These are phyloP conservation scores for Noctua comes DNA, from an alignment of 2,888 invertebrate species.

Conservation along the genomic window DNA sequence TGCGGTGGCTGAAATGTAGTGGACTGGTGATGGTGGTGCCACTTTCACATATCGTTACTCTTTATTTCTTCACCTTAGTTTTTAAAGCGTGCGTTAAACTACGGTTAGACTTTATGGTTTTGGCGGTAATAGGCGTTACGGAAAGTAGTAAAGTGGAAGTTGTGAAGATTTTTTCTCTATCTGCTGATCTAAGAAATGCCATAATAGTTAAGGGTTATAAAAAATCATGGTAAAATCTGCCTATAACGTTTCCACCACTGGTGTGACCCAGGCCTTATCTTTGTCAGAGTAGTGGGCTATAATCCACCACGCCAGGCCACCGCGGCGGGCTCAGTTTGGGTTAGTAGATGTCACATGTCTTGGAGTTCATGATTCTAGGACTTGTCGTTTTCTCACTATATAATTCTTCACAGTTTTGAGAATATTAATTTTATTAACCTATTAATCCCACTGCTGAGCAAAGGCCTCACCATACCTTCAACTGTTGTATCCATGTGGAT, in stretches of 20 bases:
- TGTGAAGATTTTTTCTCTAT: neutral
- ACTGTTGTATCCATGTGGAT: too few species aligned
- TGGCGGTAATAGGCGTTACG: slow-evolving; percentile 19
- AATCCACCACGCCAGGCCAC: neutral
- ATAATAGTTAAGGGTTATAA: too few species aligned
- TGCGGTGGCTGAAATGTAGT: slow-evolving; percentile 62
- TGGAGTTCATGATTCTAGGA: neutral
- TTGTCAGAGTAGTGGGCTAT: neutral
- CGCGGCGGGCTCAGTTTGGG: neutral
- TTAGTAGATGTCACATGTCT: neutral
- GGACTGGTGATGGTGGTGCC: slow-evolving; percentile 27
- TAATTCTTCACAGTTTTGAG: neutral
- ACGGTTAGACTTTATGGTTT: slow-evolving; percentile 54
- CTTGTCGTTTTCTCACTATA: neutral
- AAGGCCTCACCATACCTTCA: too few species aligned
- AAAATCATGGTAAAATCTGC: neutral
- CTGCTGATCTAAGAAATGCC: neutral
- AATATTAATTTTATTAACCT: too few species aligned
- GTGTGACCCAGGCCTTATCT: neutral
- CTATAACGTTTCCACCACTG: neutral
- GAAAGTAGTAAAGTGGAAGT: slow-evolving; percentile 1
- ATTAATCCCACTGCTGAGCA: too few species aligned
- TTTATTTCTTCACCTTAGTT: slow-evolving; percentile 55
- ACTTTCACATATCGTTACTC: slow-evolving; percentile 68
- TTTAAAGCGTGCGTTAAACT: slow-evolving; percentile 48